These are phyloP conservation scores for Petroica traversi DNA, from an alignment of 2,113 vertebrate genomes.

Conservation along the genomic window DNA sequence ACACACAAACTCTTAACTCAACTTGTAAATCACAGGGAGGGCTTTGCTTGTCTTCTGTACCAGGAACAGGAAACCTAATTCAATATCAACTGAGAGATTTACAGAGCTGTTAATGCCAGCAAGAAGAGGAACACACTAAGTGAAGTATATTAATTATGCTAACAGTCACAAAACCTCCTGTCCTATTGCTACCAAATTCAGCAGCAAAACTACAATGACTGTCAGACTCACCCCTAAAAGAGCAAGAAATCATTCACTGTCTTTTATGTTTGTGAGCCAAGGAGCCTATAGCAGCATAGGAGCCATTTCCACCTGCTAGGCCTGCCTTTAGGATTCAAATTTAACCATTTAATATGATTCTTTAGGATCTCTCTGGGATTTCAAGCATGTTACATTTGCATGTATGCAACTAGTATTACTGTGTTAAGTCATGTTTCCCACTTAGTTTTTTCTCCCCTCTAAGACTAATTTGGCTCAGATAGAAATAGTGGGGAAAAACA, in stretches of 20 bases:
- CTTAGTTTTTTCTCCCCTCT: not conserved
- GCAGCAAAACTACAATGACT: not conserved
- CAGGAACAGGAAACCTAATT: not conserved
- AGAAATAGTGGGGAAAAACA: not conserved
- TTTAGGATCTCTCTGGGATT: not conserved
- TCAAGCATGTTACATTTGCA: not conserved
- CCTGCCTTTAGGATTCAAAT: not conserved
- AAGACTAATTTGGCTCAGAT: not conserved
- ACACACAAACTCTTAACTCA: not conserved
- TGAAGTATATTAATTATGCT: not conserved
- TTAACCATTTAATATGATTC: not conserved
- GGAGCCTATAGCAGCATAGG: not conserved
- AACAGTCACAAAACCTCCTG: not conserved
- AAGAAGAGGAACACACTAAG: not conserved
- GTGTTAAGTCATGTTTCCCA: not conserved
- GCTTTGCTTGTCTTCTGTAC: not conserved
- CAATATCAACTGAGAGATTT: not conserved
- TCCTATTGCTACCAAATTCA: not conserved
- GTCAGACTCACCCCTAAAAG: not conserved
- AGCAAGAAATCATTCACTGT: not conserved
- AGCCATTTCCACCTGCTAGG: not conserved
- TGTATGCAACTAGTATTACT: not conserved
- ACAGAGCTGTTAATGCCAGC: not conserved
- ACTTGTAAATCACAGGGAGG: not conserved
- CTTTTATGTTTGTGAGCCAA: not conserved